Evolutionary conservation across 1,140 invertebrate genomes (phyloP), one percentile per base, ranked within the genome.

Genomic region (Anastrepha ludens): DNA sequence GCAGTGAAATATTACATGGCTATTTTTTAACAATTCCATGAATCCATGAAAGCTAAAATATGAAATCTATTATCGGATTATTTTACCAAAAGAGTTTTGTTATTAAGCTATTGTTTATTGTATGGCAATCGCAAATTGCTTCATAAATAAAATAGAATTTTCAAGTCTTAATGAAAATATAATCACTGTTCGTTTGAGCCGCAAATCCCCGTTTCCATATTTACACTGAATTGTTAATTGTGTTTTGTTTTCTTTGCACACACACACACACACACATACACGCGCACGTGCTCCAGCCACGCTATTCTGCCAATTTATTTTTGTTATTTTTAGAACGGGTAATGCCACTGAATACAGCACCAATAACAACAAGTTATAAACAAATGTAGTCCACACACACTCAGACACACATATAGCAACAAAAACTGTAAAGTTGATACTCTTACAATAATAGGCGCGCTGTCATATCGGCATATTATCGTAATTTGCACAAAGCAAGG

Each of bases 151-250:
- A 13, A 17, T 74, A 41, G 67, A 74, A 74, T 74, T 44, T 74
- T 74, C 41, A 44, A 44, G 39, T 74, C 4, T 74, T 47, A 47
- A 47, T 74, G 41, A 74, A 74, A 47, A 8, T 47, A 74, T 74
- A 74, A 74, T 74, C 41, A 74, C 41, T 74, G 41, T 47, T 74
- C 67, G 17, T 17, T 74, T 44, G 17, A 74, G 41, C 41, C 67
- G 39, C 67, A 47, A 44, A 74, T 74, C 13, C 41, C 15, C 41
- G 7, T 74, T 74, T 17, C 39, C 41, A n/a, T 47, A 47, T 74
- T 74, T 74, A 44, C 67, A 47, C 5, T 47, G 15, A 44, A 74
- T 74, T 74, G 67, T 74, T 74, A 41, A 74, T 74, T 74, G 67
- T 74, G 11, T 8, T 6, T 11, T 29, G 29, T 29, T 29, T 29